These are phyloP conservation scores for Aquatica leii DNA, from an alignment of 2,888 invertebrate genomes.

Conservation along the genomic window DNA sequence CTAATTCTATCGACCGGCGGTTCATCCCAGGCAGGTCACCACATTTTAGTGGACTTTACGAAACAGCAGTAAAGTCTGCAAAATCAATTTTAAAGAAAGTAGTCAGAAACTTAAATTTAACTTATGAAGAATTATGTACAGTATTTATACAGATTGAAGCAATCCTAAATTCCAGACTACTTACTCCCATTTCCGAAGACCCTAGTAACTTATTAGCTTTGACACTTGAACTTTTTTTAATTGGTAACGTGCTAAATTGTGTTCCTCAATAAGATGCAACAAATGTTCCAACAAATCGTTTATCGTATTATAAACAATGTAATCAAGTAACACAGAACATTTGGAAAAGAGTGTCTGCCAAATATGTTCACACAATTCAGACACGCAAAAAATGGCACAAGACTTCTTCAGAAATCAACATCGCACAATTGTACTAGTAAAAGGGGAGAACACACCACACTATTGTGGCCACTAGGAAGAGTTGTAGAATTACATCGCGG, in stretches of 20 bases:
- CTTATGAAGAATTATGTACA: conserved; percentile 32
- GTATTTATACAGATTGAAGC: conserved; percentile 39
- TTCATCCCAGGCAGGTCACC: conserved; percentile 42
- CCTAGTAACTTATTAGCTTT: conserved; percentile 30
- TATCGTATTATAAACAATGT: neutral
- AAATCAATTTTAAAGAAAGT: no score
- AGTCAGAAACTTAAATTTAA: conserved; percentile 35
- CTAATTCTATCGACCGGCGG: conserved; percentile 40
- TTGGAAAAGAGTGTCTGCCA: neutral
- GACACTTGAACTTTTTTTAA: conserved; percentile 38
- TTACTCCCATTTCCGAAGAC: no score
- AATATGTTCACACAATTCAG: neutral
- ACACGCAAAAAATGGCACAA: no score
- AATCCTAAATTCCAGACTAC: conserved; percentile 38
- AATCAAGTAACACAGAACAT: neutral
- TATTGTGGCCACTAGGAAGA: neutral
- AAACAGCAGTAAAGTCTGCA: conserved; percentile 18
- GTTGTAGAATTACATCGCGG: neutral
- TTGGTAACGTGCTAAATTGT: conserved; percentile 16
- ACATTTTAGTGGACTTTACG: conserved; percentile 38
- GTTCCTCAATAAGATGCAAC: neutral
- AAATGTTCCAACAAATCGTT: neutral
- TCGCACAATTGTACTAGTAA: no score
- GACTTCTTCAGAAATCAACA: no score
- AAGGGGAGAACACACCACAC: no score